These are phyloP conservation scores for Rallus crepitans DNA, from an alignment of 2,797 vertebrate genomes.

Conservation along the genomic window DNA sequence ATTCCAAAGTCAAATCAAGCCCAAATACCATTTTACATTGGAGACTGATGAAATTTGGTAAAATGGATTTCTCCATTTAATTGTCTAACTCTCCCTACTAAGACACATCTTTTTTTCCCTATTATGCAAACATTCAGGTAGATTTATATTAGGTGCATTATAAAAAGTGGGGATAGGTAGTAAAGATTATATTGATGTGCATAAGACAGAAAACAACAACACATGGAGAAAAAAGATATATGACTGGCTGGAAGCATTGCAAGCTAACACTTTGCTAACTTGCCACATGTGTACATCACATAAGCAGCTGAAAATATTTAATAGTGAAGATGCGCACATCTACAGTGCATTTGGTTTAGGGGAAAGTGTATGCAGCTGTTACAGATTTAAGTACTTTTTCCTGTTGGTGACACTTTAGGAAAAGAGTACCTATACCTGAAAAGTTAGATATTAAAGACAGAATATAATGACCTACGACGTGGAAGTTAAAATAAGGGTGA, in stretches of 20 bases:
- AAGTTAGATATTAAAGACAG: slow-evolving; percentile 9
- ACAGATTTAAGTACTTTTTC: slow-evolving; percentile 39
- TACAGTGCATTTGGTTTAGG: not conserved
- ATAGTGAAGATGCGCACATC: slow-evolving; percentile 28
- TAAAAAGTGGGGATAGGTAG: slow-evolving; percentile 31
- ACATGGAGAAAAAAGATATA: slow-evolving; percentile 66
- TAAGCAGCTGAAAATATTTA: slow-evolving; percentile 65
- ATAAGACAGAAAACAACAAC: slow-evolving; percentile 54
- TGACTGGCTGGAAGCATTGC: slow-evolving; percentile 60
- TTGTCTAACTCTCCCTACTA: not conserved
- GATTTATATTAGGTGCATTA: slow-evolving; percentile 53
- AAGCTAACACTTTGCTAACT: slow-evolving; percentile 60
- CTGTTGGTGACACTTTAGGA: slow-evolving; percentile 23
- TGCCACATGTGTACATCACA: slow-evolving; percentile 62
- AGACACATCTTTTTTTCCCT: not conserved
- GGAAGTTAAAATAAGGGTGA: slow-evolving; percentile 12
- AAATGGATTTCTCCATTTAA: not conserved
- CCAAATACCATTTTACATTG: not conserved
- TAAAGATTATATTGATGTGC: slow-evolving; percentile 57
- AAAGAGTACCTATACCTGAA: not conserved
- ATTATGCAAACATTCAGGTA: slow-evolving; percentile 38
- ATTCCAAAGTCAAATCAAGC: not conserved
- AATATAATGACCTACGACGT: not conserved
- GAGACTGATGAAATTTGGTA: not conserved
- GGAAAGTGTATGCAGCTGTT: slow-evolving; percentile 27